These are phyloP conservation scores for Melanchra persicariae DNA, from an alignment of 2,888 invertebrate species.

Conservation along the genomic window DNA sequence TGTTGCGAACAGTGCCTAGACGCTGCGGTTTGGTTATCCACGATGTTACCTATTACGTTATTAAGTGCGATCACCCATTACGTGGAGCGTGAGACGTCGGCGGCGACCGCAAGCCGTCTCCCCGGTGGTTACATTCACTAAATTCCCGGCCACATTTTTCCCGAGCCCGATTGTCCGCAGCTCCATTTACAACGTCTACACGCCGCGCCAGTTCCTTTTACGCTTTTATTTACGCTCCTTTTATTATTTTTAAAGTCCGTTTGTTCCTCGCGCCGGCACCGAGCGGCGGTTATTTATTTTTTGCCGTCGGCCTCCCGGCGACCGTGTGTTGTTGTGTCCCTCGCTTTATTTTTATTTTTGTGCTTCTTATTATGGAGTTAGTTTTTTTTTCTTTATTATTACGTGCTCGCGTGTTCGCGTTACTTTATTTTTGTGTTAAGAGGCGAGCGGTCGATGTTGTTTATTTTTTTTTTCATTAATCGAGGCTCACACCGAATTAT, in stretches of 20 bases:
- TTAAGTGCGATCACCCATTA: conserved; percentile 84
- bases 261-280: conserved; percentile 90
- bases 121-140: conserved; percentile 87
- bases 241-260: conserved; percentile 91
- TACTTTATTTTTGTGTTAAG: conserved; percentile 90
- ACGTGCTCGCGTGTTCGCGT: conserved; percentile 89
- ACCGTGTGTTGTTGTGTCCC: conserved; percentile 90
- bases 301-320: conserved; percentile 90
- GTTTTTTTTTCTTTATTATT: conserved; percentile 87
- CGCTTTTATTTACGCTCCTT: conserved; percentile 91
- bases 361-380: conserved; percentile 90
- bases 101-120: conserved; percentile 82
- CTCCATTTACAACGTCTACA: conserved; percentile 91
- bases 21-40: conserved; percentile 78
- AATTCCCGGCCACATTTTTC: conserved; percentile 89
- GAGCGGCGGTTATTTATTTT: conserved; percentile 89
- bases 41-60: conserved; percentile 81
- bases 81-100: conserved; percentile 74
- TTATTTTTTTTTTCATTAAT: conserved; percentile 86
- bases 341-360: conserved; percentile 90
- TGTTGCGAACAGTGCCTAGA: conserved; percentile 65
- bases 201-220: conserved; percentile 90
- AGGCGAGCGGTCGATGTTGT: conserved; percentile 84
- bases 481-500: conserved; percentile 89
- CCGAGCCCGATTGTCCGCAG: conserved; percentile 89